These are phyloP conservation scores for Venustoraphidia nigricollis DNA, from an alignment of 2,888 invertebrate genomes.

Conservation along the genomic window DNA sequence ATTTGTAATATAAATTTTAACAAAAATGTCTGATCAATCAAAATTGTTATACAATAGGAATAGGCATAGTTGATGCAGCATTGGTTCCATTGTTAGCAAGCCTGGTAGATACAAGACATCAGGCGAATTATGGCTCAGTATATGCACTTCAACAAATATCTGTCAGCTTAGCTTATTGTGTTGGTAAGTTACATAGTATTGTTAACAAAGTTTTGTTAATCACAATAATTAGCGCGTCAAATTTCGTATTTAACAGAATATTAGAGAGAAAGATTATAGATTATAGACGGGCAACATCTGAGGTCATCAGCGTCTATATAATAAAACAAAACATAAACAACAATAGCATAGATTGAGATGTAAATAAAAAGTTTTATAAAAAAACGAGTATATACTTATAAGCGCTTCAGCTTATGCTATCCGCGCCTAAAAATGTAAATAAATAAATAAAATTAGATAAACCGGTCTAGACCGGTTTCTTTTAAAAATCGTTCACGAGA, in stretches of 20 bases:
- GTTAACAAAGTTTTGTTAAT: not conserved
- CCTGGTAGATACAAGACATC: constrained; percentile 44
- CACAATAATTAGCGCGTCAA: not conserved
- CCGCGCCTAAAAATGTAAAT: no score
- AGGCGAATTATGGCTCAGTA: constrained; percentile 58
- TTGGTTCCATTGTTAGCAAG: constrained; percentile 62
- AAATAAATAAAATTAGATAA: no score
- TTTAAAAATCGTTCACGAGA: no score
- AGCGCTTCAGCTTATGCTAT: no score
- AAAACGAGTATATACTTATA: no score
- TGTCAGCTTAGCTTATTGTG: constrained; percentile 63
- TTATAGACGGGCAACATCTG: no score
- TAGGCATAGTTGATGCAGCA: constrained; percentile 68
- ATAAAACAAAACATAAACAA: no score
- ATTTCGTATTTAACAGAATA: not conserved
- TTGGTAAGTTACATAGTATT: constrained; percentile 33
- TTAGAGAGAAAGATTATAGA: no score
- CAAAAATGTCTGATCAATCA: not conserved
- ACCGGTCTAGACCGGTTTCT: no score
- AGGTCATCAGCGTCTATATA: no score
- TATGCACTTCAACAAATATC: constrained; percentile 73
- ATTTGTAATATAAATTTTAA: not conserved
- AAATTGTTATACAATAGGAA: constrained; percentile 28
- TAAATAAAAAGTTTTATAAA: no score
- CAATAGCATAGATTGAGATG: no score